Evolutionary conservation across 2,797 vertebrate species (phyloP), one percentile per base, ranked within the genome.

Genomic region (Sphenopsis melanotis): DNA sequence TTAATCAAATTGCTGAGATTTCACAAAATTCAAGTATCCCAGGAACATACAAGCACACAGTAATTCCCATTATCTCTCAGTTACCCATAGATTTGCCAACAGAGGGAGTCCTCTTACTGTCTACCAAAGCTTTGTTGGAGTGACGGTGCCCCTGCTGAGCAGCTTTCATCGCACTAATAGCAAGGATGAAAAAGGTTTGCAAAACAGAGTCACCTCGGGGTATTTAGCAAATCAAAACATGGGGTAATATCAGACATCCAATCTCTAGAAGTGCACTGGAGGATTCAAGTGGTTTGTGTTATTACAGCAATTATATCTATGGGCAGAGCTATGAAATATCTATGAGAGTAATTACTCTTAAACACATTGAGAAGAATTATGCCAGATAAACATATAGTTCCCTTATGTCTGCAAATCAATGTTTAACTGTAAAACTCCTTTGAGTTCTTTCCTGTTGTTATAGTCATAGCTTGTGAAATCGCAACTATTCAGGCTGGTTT

Each of bases 31-130:
- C 23, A 89, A 59, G 11, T 57, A 55, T 59, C 12, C 16, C 30
- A 49, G 32, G 46, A 70, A 78, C 19, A 44, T 18, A 46, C 2
- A 41, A 0, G 3, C 19, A 22, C 9, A 19, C 5, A 68, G 0
- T 10, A 55, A 68, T 57, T 81, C 52, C 55, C 17, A 41, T 52
- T 50, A n/a, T 44, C 53, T 60, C 52, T 17, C 4, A 24, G 32
- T 82, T 75, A 64, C 44, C 37, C 61, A 46, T 0, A 30, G 50
- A 57, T 90, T 65, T 93, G 70, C 93, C 97, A 70, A 75, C 42
- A 96, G 96, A 95, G 94, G 95, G 97, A 93, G 94, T 89, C 53
- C 91, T 95, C 90, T 69, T 66, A 89, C 92, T 82, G 61, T 68
- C 78, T 93, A 87, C 30, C 12, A 56, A 50, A 60, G 46, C 30